These are phyloP conservation scores for Fabriciana adippe DNA, from an alignment of 2,888 invertebrate species.

Conservation along the genomic window DNA sequence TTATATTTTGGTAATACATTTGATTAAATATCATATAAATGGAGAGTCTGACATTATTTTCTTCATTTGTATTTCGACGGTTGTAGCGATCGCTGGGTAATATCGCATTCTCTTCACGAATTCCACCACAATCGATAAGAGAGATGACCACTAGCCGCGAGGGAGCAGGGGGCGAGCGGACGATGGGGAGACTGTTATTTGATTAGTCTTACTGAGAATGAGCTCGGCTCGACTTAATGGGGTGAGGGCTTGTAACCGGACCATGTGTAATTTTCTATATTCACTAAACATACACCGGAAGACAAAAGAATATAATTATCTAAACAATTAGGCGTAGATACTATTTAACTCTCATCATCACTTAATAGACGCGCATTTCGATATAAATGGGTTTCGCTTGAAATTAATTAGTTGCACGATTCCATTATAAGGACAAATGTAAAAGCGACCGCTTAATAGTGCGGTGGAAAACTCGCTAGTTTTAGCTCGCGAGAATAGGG, in stretches of 20 bases:
- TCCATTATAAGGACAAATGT: constrained; percentile 83
- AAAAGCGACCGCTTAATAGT: constrained; percentile 82
- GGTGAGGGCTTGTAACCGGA: constrained; percentile 80
- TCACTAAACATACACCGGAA: constrained; percentile 53
- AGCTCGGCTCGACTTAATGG: constrained; percentile 80
- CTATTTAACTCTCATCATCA: constrained; percentile 54
- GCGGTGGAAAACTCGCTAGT: constrained; percentile 82
- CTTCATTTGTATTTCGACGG: constrained; percentile 44
- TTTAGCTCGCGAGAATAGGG: constrained; percentile 81
- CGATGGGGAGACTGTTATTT: constrained; percentile 80
- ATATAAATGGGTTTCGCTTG: constrained; percentile 81
- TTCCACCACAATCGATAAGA: constrained; percentile 83
- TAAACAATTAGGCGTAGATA: constrained; percentile 60
- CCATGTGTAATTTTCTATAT: constrained; percentile 74
- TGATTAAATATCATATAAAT: constrained; percentile 11
- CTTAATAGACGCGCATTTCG: constrained; percentile 80
- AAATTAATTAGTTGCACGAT: constrained; percentile 83
- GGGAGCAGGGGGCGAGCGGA: constrained; percentile 55
- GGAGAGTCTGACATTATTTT: constrained; percentile 36
- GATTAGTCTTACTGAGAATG: constrained; percentile 83
- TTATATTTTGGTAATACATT: neutral
- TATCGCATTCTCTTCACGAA: constrained; percentile 82
- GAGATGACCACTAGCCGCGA: constrained; percentile 81
- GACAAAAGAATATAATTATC: constrained; percentile 45
- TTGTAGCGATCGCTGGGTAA: constrained; percentile 73